Conservation (phyloP, 2,888 invertebrate genomes). For the Rambutsinella grinnellia region DNA sequence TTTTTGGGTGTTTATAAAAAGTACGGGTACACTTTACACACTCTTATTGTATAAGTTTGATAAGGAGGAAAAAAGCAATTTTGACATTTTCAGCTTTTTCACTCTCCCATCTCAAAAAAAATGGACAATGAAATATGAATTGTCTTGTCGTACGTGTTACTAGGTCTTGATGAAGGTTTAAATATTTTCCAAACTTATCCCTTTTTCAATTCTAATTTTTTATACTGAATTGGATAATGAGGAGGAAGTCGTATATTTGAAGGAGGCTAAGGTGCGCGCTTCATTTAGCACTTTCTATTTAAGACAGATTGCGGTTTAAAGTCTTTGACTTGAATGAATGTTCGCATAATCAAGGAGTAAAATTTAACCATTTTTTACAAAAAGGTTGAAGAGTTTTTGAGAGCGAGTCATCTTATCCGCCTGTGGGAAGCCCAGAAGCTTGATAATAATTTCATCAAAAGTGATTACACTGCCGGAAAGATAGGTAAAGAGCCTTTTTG, state of each 20-base stretch:
- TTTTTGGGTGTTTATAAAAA: slow-evolving; percentile 18
- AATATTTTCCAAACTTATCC: not conserved
- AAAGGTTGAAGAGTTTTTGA: no score
- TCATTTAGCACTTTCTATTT: slow-evolving; percentile 40
- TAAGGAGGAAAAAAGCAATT: slow-evolving; percentile 32
- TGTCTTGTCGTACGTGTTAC: slow-evolving; percentile 20
- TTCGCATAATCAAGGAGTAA: no score
- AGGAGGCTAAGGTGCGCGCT: slow-evolving; percentile 12
- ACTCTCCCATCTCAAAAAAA: no score
- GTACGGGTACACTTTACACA: slow-evolving; percentile 5
- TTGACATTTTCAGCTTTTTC: slow-evolving; percentile 41
- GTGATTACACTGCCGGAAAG: slow-evolving; percentile 19
- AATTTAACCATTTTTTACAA: no score
- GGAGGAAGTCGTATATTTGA: slow-evolving; percentile 18
- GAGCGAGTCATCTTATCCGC: no score
- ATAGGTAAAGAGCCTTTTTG: slow-evolving; percentile 4
- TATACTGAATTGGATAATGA: slow-evolving; percentile 7
- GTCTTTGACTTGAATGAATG: not conserved
- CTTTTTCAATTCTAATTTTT: slow-evolving; percentile 6
- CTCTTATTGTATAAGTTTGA: slow-evolving; percentile 1
- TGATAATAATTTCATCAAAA: not conserved
- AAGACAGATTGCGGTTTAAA: slow-evolving; percentile 22
- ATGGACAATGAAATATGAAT: not conserved
- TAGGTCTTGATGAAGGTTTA: slow-evolving; percentile 27
- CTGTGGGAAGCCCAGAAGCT: no score